Evolutionary conservation across 2,888 invertebrate species (phyloP).

Genomic region (Horisme vitalbata): DNA sequence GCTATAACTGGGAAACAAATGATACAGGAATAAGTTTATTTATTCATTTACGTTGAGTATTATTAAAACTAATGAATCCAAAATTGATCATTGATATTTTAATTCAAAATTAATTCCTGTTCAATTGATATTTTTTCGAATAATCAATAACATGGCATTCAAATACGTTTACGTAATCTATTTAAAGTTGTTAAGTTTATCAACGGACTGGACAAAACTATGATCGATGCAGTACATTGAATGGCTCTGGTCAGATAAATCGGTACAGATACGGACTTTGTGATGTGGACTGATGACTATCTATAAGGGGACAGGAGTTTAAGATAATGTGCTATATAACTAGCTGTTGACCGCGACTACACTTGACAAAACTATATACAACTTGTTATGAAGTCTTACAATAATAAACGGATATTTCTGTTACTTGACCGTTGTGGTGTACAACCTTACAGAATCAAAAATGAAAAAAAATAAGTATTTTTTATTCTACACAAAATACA

Average conservation of each 20-base stretch:
- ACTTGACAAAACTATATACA: neutral
- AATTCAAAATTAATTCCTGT: no score
- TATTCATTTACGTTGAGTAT: no score
- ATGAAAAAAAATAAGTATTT: no score
- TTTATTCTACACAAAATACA: no score
- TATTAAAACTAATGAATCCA: no score
- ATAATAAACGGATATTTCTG: no score
- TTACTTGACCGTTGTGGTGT: no score
- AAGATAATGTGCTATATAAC: slow-evolving; percentile 37
- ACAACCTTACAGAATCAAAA: no score
- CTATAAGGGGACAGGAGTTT: slow-evolving; percentile 59
- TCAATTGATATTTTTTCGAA: slow-evolving; percentile 24
- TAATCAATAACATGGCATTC: slow-evolving; percentile 30
- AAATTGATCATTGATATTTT: no score
- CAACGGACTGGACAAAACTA: slow-evolving; percentile 69
- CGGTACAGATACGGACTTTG: slow-evolving; percentile 59
- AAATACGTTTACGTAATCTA: slow-evolving; percentile 21
- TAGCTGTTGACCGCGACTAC: neutral
- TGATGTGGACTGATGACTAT: slow-evolving; percentile 57
- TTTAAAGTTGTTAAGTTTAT: slow-evolving; percentile 59
- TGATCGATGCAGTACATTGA: slow-evolving; percentile 67
- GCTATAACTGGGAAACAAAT: no score
- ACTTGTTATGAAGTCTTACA: no score
- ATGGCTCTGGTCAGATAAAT: slow-evolving; percentile 61
- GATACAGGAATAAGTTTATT: no score